Evolutionary conservation across 1,140 invertebrate genomes (phyloP).

Genomic region (Drosophila pruinosa): DNA sequence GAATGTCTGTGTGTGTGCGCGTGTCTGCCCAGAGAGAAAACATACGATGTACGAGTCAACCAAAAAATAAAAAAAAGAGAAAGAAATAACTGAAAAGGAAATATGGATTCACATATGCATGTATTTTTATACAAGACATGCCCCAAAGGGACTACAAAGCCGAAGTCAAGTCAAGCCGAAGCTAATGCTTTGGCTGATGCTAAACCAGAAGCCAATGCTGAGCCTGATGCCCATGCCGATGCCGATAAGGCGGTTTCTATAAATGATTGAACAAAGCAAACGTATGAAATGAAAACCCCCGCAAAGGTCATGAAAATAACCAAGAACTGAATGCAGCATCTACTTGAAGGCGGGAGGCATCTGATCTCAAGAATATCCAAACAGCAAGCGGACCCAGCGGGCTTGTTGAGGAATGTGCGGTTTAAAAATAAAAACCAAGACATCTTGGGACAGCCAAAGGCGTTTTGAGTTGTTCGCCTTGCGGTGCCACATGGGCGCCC

Average conservation of each 20-base stretch:
- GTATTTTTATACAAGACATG: conserved; percentile 69
- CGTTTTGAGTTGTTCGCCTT: conserved; percentile 30
- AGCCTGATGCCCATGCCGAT: conserved; percentile 6
- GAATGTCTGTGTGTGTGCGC: conserved; percentile 30
- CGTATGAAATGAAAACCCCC: conserved; percentile 67
- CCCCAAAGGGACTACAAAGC: conserved; percentile 69
- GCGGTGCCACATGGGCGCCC: conserved; percentile 67
- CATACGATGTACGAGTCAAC: conserved; percentile 15
- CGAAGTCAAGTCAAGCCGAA: no score
- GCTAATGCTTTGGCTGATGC: conserved; percentile 6
- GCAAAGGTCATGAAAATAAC: conserved; percentile 78
- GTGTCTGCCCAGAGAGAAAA: conserved; percentile 38
- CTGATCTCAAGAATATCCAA: conserved; percentile 1
- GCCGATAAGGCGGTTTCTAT: conserved; percentile 56
- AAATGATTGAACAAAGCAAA: conserved; percentile 78
- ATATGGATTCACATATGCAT: conserved; percentile 57
- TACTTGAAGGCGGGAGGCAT: conserved; percentile 39
- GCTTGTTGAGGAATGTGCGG: conserved; percentile 68
- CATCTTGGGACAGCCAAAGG: conserved; percentile 13
- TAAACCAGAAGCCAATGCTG: conserved; percentile 12
- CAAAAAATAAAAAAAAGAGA: neutral
- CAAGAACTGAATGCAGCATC: conserved; percentile 3
- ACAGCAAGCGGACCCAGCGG: conserved; percentile 54
- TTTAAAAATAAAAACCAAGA: conserved; percentile 71
- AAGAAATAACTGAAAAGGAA: conserved; percentile 9